Evolutionary conservation across 2,797 vertebrate genomes (phyloP), one percentile per base, ranked within the genome.

Genomic region (Heterohyrax brucei): DNA sequence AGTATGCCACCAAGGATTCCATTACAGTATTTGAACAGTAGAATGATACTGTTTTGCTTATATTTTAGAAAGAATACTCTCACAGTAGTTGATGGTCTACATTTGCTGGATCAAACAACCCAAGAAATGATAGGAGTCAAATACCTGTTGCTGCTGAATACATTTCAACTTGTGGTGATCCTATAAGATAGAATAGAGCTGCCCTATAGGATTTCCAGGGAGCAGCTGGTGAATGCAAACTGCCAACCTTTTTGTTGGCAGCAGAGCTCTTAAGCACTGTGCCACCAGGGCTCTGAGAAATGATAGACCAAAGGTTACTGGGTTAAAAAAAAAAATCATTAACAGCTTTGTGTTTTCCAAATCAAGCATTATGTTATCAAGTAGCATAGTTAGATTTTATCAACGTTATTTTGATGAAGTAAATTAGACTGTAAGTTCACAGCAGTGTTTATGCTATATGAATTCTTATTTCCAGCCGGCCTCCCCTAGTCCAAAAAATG

Each of bases 231-330:
- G 53, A 56, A 13, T 56, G 13, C 12, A 16, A 56, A 56, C 53
- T 56, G 53, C 53, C 12, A 13, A 56, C 53, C 53, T 56, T 56
- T 56, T 56, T 12, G 53, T 56, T 56, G 18, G 53, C 4, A 56
- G 53, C 53, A 4, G 12, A 56, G 53, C 53, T 56, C 53, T 56
- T 56, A 56, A 56, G 13, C 53, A 56, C 13, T 56, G 50, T 56
- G 13, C 53, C 53, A 56, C 53, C 53, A 56, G 53, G 53, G 53
- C 53, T 56, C 53, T 16, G 18, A 93, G 56, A 85, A 95, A 94
- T 85, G 62, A 85, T 82, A 70, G 95, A 94, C 56, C 72, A n/a
- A 94, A 93, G 44, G 18, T 93, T 80, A 87, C 62, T 96, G 80
- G 16, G 39, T 39, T 39, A 39, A 61, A 68, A 86, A 62, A 87